Conservation (phyloP, 2,888 invertebrate species). For the Lordiphosa fenestrarum region DNA sequence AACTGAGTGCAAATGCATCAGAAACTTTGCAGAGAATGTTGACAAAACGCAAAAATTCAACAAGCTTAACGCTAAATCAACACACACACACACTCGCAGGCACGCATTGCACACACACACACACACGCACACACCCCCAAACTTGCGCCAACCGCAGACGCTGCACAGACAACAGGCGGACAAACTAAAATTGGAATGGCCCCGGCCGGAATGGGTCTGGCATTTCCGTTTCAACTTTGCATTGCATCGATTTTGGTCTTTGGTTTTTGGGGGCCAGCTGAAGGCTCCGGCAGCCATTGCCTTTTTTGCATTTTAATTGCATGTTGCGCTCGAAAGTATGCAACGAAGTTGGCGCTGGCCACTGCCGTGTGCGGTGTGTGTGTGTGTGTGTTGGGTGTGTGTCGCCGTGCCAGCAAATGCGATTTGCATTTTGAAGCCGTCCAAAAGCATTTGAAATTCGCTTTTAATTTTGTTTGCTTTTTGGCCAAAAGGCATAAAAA, state of each 20-base stretch:
- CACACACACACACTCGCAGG: conserved; percentile 33
- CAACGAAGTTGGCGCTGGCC: conserved; percentile 49
- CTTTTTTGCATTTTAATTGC: conserved; percentile 76
- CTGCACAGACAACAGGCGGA: conserved; percentile 46
- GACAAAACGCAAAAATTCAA: conserved; percentile 72
- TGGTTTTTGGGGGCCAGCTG: conserved; percentile 38
- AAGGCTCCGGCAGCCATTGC: conserved; percentile 27
- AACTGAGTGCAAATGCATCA: conserved; percentile 24
- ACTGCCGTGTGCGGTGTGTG: neutral
- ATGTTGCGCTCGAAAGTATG: conserved; percentile 67
- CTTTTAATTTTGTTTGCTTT: conserved; percentile 67
- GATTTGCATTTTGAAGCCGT: conserved; percentile 72
- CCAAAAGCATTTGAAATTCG: conserved; percentile 63
- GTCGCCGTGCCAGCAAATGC: conserved; percentile 40
- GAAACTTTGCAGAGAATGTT: conserved; percentile 62
- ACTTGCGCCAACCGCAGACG: conserved; percentile 68
- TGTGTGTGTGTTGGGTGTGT: neutral
- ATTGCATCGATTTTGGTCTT: conserved; percentile 70
- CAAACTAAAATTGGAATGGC: conserved; percentile 7
- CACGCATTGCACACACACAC: conserved; percentile 6
- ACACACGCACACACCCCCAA: conserved; percentile 28
- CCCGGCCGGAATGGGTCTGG: conserved; percentile 19
- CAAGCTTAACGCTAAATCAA: conserved; percentile 72
- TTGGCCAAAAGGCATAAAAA: conserved; percentile 40
- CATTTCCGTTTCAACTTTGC: conserved; percentile 58